Base-by-base conservation (phyloP, 2,113 vertebrate genomes). In the Tupaia chinensis region DNA sequence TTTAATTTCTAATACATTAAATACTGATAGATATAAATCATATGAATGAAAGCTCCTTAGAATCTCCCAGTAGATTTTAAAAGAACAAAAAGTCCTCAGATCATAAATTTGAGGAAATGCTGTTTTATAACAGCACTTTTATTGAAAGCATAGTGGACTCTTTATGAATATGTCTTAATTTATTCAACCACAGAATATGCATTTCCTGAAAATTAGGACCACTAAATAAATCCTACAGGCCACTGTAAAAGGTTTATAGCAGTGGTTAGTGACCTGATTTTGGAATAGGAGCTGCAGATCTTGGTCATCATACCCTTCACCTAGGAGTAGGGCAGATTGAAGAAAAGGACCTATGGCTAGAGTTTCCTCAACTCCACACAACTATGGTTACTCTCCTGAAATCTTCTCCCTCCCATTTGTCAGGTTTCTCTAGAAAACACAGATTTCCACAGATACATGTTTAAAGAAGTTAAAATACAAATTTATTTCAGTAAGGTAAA, bases 271-370 rank as follows among this genome's bases (percentile, higher is more conserved):
- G 9, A n/a, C 1, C 25, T 79, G 5, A 58, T 32, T n/a, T 20
- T 56, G 60, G 44, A 89, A 22, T 27, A 29, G 11, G 6, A n/a
- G 7, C 29, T 17, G 5, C 53, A 58, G 27, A 8, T 20, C 20
- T 3, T 1, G 12, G n/a, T 5, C 14, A 7, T 27, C 10, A 4
- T 0, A 3, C 7, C 63, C 65, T n/a, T 20, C 5, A 54, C 8
- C 69, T 8, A 27, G 65, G 58, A 76, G 23, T 0, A 10, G 60
- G 20, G 3, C 0, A 0, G 2, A 14, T 0, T 4, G 32, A 54
- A 63, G 25, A 1, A 34, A 58, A 79, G 22, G 15, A 4, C 53
- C 29, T 11, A 20, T 11, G 22, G 32, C 44, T 8, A 2, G 22
- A 19, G 63, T 19, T 10, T 56, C 54, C 32, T 72, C 15, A 7